A percentile compares a stretch with the other conserved stretches of the same genome.
Conservation (phyloP, 2,113 vertebrate species). For the Vidua chalybeata region DNA sequence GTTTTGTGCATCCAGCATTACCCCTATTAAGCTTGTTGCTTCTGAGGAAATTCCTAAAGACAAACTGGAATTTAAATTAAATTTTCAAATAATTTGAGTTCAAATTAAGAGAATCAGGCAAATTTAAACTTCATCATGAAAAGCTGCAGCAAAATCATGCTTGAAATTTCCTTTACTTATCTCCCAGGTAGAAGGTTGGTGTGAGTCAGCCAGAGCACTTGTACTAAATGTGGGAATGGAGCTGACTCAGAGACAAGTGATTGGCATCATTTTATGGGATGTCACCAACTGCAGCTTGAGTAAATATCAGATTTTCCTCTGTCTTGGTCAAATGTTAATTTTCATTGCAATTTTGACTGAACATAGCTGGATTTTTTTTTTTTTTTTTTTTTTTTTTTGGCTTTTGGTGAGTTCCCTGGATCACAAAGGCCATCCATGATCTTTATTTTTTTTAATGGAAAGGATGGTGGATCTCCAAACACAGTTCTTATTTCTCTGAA, state of each 20-base stretch:
- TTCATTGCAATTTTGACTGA: not conserved
- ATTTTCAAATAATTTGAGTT: not conserved
- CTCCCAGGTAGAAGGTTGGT: not conserved
- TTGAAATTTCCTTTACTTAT: not conserved
- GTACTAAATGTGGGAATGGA: not conserved
- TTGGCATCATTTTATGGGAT: not conserved
- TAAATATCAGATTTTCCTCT: not conserved
- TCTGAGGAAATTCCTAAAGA: not conserved
- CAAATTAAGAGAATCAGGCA: not conserved
- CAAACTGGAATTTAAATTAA: not conserved
- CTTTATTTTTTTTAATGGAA: not conserved
- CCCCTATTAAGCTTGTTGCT: not conserved
- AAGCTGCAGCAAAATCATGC: not conserved
- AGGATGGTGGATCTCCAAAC: fast-evolving
- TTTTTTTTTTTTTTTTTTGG: not conserved
- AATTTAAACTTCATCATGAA: not conserved
- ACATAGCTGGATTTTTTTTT: not conserved
- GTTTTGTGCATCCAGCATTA: not conserved
- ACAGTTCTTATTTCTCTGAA: not conserved
- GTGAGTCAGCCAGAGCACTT: not conserved
- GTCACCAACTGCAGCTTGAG: not conserved
- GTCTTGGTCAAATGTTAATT: not conserved
- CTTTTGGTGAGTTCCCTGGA: not conserved
- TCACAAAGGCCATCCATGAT: not conserved
- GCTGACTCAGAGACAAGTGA: not conserved